phyloP scores from a whole-genome alignment of 30 jellyfish, hydroid and myxozoan genomes.

The Aurelia aurita region DNA sequence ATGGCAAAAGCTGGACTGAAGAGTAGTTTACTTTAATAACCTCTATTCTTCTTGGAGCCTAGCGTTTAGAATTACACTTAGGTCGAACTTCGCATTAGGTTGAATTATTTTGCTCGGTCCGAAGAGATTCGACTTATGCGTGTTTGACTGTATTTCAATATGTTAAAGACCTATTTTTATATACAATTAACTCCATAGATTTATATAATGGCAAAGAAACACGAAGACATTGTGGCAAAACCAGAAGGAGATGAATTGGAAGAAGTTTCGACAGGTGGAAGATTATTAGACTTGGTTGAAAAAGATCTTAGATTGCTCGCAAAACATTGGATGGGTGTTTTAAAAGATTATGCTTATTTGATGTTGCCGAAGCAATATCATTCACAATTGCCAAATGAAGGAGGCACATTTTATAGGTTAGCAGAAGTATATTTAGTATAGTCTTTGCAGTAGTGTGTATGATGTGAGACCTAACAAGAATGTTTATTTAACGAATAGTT shows the following conservation, averaged over 20 bases:
- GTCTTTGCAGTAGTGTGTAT: no score
- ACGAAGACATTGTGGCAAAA: conserved; percentile 44
- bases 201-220: conserved; percentile 89
- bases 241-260: conserved; percentile 55
- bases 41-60: no score
- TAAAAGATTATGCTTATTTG: conserved; percentile 80
- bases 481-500: no score
- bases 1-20: no score
- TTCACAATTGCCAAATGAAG: conserved; percentile 88
- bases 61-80: no score
- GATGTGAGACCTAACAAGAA: no score
- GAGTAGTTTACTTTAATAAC: no score
- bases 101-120: no score
- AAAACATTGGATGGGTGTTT: conserved; percentile 87
- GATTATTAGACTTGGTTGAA: conserved; percentile 82
- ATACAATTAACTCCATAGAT: conserved; percentile 39
- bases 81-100: no score
- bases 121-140: no score
- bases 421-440: not conserved
- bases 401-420: conserved; percentile 90
- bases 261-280: conserved; percentile 42
- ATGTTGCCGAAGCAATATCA: conserved; percentile 84
- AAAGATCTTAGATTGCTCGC: conserved; percentile 81
- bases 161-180: not conserved
- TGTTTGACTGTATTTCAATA: no score